phyloP scores from a whole-genome alignment of 2,113 vertebrate species.

The Romanogobio albipinnatus region DNA sequence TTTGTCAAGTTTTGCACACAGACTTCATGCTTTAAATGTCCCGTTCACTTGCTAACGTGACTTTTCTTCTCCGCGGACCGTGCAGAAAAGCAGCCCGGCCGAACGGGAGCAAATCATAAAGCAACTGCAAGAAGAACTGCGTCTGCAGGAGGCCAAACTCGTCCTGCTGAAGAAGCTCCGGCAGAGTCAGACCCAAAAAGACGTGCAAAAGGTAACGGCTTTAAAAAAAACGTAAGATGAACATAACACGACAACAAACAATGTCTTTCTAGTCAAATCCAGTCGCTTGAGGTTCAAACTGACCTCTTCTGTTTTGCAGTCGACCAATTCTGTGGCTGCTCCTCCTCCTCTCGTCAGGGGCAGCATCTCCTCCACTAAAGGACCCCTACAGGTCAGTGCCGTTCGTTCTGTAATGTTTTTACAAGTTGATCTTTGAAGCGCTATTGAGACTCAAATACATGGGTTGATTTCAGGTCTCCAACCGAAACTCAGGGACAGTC shows the following conservation, averaged over 20 bases:
- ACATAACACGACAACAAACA: neutral
- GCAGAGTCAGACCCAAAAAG: constrained; percentile 98
- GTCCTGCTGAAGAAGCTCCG: constrained; percentile 93
- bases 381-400: constrained; percentile 84
- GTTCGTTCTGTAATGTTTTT: neutral
- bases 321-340: constrained; percentile 82
- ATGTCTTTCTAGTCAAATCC: neutral
- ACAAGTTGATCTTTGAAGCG: neutral
- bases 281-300: neutral
- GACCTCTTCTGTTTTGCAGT: constrained; percentile 67
- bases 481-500: constrained; percentile 86
- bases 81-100: constrained; percentile 89
- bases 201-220: constrained; percentile 85
- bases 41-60: neutral
- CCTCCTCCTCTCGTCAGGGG: constrained; percentile 92
- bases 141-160: constrained; percentile 95
- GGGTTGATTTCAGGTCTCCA: constrained; percentile 69
- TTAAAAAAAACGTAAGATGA: neutral
- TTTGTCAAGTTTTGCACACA: neutral
- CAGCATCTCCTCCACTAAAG: constrained; percentile 84
- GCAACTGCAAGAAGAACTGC: constrained; percentile 90
- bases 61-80: neutral
- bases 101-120: constrained; percentile 91
- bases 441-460: neutral
- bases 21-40: neutral